Evolutionary conservation across 2,888 invertebrate genomes (phyloP).

Genomic region (Mactromeris polynyma): DNA sequence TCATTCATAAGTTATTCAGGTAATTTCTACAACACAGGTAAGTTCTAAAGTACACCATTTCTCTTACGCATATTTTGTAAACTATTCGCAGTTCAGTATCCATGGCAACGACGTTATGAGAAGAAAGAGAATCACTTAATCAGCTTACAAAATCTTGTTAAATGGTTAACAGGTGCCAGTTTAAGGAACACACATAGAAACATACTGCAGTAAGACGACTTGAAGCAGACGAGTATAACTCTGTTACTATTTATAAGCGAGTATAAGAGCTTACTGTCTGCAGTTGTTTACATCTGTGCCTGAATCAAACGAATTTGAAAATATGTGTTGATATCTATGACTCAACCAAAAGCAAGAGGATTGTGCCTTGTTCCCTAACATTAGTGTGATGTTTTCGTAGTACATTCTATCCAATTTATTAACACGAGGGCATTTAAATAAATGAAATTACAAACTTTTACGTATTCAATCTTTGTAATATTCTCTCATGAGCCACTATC

Average conservation of each 20-base stretch:
- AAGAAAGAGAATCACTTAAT: not conserved
- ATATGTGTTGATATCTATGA: no score
- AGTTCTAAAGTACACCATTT: not conserved
- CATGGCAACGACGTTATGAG: not conserved
- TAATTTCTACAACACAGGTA: not conserved
- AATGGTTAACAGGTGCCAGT: not conserved
- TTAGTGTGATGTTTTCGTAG: no score
- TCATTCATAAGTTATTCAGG: not conserved
- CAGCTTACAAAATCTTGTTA: not conserved
- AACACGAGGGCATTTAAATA: no score
- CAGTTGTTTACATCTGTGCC: no score
- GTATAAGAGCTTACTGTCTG: no score
- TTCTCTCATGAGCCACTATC: no score
- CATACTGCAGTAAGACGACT: not conserved
- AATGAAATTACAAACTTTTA: no score
- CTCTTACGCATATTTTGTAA: slow-evolving; percentile 5
- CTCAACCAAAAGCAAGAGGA: no score
- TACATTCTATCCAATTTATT: no score
- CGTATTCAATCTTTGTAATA: no score
- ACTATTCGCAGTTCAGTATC: not conserved
- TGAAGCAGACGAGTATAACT: not conserved
- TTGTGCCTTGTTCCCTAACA: no score
- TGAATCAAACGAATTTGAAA: no score
- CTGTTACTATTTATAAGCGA: not conserved
- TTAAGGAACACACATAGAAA: not conserved